A percentile compares a stretch with the other conserved stretches of the same genome.
These are phyloP conservation scores for Calcarius ornatus DNA, from an alignment of 2,113 vertebrate species.

Conservation along the genomic window DNA sequence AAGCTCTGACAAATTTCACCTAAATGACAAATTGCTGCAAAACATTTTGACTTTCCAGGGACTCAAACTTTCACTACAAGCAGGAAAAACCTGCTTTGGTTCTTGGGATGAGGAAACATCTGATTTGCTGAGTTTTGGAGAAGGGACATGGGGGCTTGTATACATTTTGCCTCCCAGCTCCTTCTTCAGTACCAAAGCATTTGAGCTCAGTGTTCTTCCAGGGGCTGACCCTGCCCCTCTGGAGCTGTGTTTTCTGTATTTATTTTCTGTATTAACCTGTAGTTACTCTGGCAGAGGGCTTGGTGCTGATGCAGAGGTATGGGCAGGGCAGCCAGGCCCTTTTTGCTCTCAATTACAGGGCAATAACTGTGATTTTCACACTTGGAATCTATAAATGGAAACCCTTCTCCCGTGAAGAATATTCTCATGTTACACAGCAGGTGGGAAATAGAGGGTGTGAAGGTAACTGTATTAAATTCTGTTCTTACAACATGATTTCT, in stretches of 20 bases:
- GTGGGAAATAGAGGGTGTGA: not conserved
- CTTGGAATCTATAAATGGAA: not conserved
- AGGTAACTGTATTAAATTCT: not conserved
- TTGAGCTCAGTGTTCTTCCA: not conserved
- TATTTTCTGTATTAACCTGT: too few species aligned
- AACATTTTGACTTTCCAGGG: not conserved
- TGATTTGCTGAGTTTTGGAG: not conserved
- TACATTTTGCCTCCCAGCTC: not conserved
- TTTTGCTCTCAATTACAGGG: not conserved
- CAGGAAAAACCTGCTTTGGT: not conserved
- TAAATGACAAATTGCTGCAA: not conserved
- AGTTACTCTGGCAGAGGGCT: not conserved
- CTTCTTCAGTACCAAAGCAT: not conserved
- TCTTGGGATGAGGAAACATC: not conserved
- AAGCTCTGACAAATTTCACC: not conserved
- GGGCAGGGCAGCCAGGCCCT: not conserved
- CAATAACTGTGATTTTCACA: not conserved
- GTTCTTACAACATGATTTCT: not conserved
- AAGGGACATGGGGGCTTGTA: not conserved
- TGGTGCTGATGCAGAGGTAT: not conserved
- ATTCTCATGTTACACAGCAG: not conserved
- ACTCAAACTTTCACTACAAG: not conserved
- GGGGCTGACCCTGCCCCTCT: not conserved
- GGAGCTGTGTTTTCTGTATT: not conserved
- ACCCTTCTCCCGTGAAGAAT: not conserved